These are phyloP conservation scores for Anthrax anthrax DNA, from an alignment of 2,888 invertebrate species.

Conservation along the genomic window DNA sequence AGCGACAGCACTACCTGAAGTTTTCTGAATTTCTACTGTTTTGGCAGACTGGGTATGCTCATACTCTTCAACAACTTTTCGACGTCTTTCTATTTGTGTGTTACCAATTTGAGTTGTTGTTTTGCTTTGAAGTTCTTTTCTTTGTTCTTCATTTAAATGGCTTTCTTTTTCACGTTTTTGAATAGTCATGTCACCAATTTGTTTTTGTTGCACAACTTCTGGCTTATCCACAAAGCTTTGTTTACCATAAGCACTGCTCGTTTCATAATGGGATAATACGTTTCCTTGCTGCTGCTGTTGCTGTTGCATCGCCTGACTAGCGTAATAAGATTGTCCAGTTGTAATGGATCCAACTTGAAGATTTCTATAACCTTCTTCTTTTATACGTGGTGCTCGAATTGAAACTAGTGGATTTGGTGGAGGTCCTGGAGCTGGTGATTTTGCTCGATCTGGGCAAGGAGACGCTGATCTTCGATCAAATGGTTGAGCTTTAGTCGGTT, in stretches of 20 bases:
- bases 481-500: constrained; percentile 42
- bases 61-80: constrained; percentile 50
- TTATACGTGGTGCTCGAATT: constrained; percentile 48
- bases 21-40: constrained; percentile 46
- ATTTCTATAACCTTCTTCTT: constrained; percentile 31
- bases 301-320: constrained; percentile 19
- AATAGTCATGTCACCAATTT: constrained; percentile 37
- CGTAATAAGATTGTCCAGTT: constrained; percentile 32
- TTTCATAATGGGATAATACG: constrained; percentile 34
- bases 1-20: constrained; percentile 20
- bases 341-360: constrained; percentile 32
- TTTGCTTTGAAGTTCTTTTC: constrained; percentile 27
- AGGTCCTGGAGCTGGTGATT: constrained; percentile 57
- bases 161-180: constrained; percentile 38
- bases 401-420: constrained; percentile 48
- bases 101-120: constrained; percentile 40
- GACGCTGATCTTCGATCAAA: constrained; percentile 51
- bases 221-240: constrained; percentile 37
- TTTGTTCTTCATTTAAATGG: constrained; percentile 28
- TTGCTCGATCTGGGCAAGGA: constrained; percentile 49
- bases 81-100: constrained; percentile 47
- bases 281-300: constrained; percentile 21
- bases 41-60: constrained; percentile 50
- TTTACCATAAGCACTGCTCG: constrained; percentile 32
- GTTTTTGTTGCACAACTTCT: constrained; percentile 36